Percentiles rank a stretch among this genome's conserved stretches.
These are phyloP conservation scores for Hoplostethus atlanticus DNA, from an alignment of 2,797 vertebrate species.

Conservation along the genomic window DNA sequence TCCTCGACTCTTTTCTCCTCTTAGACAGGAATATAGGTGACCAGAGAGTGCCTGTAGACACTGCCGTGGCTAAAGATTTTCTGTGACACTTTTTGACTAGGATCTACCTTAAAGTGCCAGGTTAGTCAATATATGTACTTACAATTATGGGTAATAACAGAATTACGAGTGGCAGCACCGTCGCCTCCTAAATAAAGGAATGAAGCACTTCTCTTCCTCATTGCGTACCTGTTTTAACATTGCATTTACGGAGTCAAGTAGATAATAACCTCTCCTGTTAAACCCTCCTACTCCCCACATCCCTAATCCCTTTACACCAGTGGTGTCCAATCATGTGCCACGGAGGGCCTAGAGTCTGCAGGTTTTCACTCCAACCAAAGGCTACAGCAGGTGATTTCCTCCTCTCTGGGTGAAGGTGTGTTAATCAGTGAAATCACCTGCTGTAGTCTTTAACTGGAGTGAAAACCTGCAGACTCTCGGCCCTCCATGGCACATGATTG, in stretches of 20 bases:
- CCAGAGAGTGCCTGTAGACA: background rate
- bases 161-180: background rate
- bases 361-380: no score
- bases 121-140: background rate
- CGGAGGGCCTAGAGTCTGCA: no score
- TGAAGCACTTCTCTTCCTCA: background rate
- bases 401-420: no score
- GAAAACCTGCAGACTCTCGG: no score
- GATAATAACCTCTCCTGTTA: slow-evolving; percentile 11
- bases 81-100: background rate
- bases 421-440: no score
- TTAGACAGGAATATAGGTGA: background rate
- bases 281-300: background rate
- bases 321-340: no score
- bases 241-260: slow-evolving; percentile 16
- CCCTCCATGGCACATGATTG: no score
- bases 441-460: no score
- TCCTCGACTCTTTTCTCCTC: background rate
- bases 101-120: background rate
- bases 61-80: background rate
- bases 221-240: slow-evolving; percentile 21
- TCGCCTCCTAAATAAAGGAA: background rate
- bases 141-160: background rate
- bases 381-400: no score
- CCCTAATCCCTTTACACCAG: slow-evolving; percentile 9